Evolutionary conservation across 2,888 invertebrate genomes (phyloP).

Genomic region (Hipparchia semele): DNA sequence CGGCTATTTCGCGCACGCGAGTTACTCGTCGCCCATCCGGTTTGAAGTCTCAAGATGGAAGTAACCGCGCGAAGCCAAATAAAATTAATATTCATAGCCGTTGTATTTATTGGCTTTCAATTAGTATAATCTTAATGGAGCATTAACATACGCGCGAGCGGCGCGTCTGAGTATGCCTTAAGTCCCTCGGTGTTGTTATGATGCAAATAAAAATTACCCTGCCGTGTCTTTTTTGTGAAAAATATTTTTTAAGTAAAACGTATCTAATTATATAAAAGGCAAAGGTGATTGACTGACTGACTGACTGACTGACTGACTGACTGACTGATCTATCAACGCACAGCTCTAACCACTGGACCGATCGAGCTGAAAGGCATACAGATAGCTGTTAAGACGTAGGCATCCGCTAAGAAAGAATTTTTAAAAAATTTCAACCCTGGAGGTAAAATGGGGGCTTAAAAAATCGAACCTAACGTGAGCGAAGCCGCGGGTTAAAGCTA

Average conservation of each 20-base stretch:
- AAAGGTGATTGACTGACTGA: too few relatives aligned
- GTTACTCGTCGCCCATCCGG: constrained; percentile 41
- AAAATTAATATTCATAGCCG: constrained; percentile 83
- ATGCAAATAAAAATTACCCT: constrained; percentile 17
- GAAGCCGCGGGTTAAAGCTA: too few relatives aligned
- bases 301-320: too few relatives aligned
- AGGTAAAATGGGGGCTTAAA: too few relatives aligned
- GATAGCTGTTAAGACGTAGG: too few relatives aligned
- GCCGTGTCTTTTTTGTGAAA: background rate
- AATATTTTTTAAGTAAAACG: background rate
- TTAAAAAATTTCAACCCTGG: too few relatives aligned
- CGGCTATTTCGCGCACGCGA: constrained; percentile 65
- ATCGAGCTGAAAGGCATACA: too few relatives aligned
- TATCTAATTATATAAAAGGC: too few relatives aligned
- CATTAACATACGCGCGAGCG: constrained; percentile 80
- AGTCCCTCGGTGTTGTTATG: constrained; percentile 62
- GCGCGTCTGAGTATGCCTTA: constrained; percentile 66
- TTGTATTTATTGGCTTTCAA: constrained; percentile 84
- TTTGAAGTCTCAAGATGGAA: constrained; percentile 42
- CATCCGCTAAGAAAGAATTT: too few relatives aligned
- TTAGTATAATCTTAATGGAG: constrained; percentile 83
- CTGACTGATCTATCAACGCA: too few relatives aligned
- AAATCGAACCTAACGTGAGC: too few relatives aligned
- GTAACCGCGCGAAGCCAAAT: constrained; percentile 70
- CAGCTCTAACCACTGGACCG: too few relatives aligned